A percentile compares a stretch with the other conserved stretches of the same genome.
These are phyloP conservation scores for Brachystomella parvula DNA, from an alignment of 1,140 invertebrate species.

Conservation along the genomic window DNA sequence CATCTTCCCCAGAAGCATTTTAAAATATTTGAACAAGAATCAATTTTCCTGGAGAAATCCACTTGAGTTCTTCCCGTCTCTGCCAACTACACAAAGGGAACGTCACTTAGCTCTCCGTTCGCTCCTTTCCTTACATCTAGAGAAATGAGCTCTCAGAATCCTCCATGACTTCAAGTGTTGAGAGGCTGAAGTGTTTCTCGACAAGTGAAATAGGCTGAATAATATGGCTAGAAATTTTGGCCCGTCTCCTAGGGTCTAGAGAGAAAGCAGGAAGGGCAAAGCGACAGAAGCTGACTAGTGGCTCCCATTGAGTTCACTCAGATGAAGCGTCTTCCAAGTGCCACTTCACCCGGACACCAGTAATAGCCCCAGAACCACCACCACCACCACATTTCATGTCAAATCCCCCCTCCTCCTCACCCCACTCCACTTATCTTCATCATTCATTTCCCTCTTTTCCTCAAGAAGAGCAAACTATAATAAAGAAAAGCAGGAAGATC, in stretches of 20 bases:
- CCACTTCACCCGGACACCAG: slow-evolving; percentile 6
- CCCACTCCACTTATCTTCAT: too few relatives aligned
- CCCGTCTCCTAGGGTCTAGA: background rate
- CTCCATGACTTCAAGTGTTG: background rate
- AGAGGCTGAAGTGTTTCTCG: background rate
- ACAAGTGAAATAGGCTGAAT: background rate
- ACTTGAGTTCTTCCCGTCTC: background rate
- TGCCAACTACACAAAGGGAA: background rate
- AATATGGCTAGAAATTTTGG: background rate
- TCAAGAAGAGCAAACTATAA: too few relatives aligned
- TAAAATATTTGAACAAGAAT: background rate
- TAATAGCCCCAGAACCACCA: slow-evolving; percentile 6
- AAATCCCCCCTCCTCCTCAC: background rate
- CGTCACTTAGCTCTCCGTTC: background rate
- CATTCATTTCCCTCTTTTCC: too few relatives aligned
- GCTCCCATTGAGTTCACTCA: background rate
- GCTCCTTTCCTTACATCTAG: background rate
- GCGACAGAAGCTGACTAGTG: slow-evolving; percentile 1
- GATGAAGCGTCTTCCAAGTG: background rate
- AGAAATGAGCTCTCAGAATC: background rate
- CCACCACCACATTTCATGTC: slow-evolving; percentile 11
- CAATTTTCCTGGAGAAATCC: background rate
- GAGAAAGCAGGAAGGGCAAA: too few relatives aligned
- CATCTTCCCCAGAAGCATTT: background rate
- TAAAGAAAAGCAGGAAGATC: too few relatives aligned